A percentile compares a stretch with the other conserved stretches of the same genome.
Conservation (phyloP, 2,888 invertebrate genomes). For the Xestia c-nigrum region DNA sequence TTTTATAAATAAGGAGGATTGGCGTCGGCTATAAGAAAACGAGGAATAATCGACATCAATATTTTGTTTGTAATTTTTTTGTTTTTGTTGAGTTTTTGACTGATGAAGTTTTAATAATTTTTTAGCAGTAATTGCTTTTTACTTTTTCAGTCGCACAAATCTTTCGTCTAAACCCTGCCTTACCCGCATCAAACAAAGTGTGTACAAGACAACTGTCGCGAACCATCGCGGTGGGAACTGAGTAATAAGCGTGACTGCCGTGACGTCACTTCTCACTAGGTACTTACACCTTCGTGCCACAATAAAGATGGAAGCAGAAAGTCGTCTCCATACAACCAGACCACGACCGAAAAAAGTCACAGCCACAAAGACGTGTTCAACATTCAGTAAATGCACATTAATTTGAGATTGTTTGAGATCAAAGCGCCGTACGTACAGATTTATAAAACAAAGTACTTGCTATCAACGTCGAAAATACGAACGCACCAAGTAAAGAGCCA, state of each 20-base stretch:
- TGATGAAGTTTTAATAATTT: background rate
- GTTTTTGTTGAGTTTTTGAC: background rate
- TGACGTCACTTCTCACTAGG: constrained; percentile 38
- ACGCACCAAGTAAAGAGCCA: background rate
- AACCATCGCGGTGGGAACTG: constrained; percentile 8
- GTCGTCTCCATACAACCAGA: background rate
- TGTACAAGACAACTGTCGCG: constrained; percentile 34
- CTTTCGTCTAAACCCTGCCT: constrained; percentile 5
- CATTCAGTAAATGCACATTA: background rate
- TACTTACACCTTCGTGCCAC: background rate
- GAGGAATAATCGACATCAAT: background rate
- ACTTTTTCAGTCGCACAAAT: background rate
- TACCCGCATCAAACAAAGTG: constrained; percentile 36
- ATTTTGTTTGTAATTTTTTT: background rate
- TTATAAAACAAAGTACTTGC: background rate
- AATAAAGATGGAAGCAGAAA: background rate
- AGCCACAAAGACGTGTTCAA: background rate
- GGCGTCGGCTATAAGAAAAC: background rate
- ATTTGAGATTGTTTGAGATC: background rate
- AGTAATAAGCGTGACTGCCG: constrained; percentile 32
- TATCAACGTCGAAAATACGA: background rate
- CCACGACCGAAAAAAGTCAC: background rate
- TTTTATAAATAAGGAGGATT: too few species aligned
- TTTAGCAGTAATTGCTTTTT: too few species aligned
- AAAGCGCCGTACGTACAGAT: background rate